Base-by-base conservation (phyloP, 1,140 invertebrate species). In the Carcinoscorpius rotundicauda region DNA sequence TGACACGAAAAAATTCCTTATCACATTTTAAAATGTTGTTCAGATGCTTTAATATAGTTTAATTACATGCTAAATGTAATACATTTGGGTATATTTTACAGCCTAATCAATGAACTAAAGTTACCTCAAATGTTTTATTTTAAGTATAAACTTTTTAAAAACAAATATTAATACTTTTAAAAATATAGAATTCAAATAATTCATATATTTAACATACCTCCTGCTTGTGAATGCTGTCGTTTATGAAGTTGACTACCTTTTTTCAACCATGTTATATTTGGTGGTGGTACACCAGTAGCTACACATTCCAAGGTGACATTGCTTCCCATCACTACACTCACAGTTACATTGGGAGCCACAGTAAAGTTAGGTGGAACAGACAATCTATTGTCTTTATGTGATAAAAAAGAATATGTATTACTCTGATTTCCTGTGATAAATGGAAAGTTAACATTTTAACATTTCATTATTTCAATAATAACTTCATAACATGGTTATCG, bases 221-320 rank as follows among this genome's bases (percentile, higher is more conserved):
- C 63, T 50, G 66, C 49, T 49, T 68, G 63, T 4, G 60, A 11
- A 63, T 66, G 60, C 70, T 80, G 71, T 60, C 77, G 71, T 29
- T 68, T 59, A n/a, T 77, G 76, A 49, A 77, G 72, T 1, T 60
- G 58, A 58, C 79, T 77, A 56, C 78, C 77, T 51, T 77, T 76
- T 69, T 81, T 83, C 52, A 74, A 76, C 84, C 85, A 86, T 2
- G 77, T 76, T 0, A 84, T 79, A 64, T 73, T 76, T 3, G 85
- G 84, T 0, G 78, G 71, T 0, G 84, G 84, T 61, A 78, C 79
- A 0, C 84, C 84, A 3, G 82, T 77, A 49, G 81, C 83, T 0
- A 80, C 78, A 71, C 85, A 87, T 75, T 86, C 84, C 49, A 87
- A 72, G 4, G 83, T 84, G 0, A 84, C 76, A 48, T 81, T 82